Base-by-base conservation (phyloP, 2,797 vertebrate genomes). In the Halcyon leucocephala region DNA sequence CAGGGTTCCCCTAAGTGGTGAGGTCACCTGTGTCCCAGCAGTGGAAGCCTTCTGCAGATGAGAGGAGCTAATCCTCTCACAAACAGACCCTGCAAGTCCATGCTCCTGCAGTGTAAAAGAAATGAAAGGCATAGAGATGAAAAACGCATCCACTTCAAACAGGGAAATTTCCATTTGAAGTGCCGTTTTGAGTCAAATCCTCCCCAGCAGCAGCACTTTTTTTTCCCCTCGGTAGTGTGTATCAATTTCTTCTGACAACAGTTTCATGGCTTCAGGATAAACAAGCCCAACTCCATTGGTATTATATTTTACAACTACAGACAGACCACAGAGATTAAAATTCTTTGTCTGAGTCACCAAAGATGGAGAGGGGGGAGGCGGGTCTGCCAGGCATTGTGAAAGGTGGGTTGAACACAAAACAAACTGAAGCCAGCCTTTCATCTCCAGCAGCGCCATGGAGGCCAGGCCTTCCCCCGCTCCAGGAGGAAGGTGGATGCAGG, bases 121-220 rank as follows among this genome's bases (percentile, higher is more conserved):
- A 94, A 86, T 41, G 7, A 79, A 82, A 86, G 66, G 77, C 8
- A 2, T 7, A 37, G 66, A 90, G 88, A 93, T 96, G 93, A 96
- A 96, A 89, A 93, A 82, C 1, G 0, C 10, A 93, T 72, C 80
- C 82, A 96, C 94, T 97, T 97, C 96, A 97, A 97, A 97, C 87
- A 86, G 90, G 85, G 89, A 96, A 78, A 94, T 94, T 97, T 95
- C 95, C 86, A 96, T 97, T 97, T 97, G 97, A 97, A 97, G 90
- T 96, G 69, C 86, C 9, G 55, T 74, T 86, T 87, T 37, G 14
- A 97, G 91, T 74, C 67, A 96, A 94, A 94, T 94, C 80, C 83
- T 95, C 67, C 91, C 95, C 91, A 96, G 70, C 51, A 86, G 83
- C 83, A 92, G 65, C 82, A 52, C 77, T 95, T 95, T 89, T 37